Conservation (phyloP, 1,140 invertebrate species). For the Drosophila littoralis region DNA sequence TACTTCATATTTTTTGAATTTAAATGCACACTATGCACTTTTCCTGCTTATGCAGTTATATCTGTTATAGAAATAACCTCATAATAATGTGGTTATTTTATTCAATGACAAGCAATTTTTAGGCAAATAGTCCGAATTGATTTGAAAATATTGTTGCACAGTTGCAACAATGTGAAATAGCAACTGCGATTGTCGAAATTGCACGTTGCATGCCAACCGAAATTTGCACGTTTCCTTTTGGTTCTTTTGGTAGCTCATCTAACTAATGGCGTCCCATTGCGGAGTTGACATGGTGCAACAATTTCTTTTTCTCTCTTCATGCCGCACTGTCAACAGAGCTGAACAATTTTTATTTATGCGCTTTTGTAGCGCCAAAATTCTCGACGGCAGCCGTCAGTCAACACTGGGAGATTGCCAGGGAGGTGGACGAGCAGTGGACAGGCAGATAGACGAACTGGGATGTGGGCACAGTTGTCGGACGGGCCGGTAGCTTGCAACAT, state of each 20-base stretch:
- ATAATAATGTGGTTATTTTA: too few species aligned
- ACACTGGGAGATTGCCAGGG: conserved; percentile 54
- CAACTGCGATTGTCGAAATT: background rate
- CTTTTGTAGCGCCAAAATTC: conserved; percentile 78
- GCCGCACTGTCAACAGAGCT: conserved; percentile 53
- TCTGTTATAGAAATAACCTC: too few species aligned
- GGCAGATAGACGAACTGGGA: conserved; percentile 23
- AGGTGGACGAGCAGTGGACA: conserved; percentile 9
- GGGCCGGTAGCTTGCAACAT: conserved; percentile 16
- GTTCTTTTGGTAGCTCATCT: conserved; percentile 20
- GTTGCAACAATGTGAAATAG: background rate
- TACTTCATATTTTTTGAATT: too few species aligned
- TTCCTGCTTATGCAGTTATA: too few species aligned
- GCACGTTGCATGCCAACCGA: background rate
- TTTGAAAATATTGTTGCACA: background rate
- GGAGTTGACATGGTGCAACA: conserved; percentile 21
- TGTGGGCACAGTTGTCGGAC: conserved; percentile 27
- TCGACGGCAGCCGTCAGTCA: conserved; percentile 78
- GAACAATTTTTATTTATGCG: conserved; percentile 76
- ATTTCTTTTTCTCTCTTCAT: conserved; percentile 11
- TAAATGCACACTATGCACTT: too few species aligned
- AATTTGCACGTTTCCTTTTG: conserved; percentile 8
- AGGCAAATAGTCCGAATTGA: background rate
- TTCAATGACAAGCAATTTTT: background rate
- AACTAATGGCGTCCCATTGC: conserved; percentile 35